phyloP scores from a whole-genome alignment of 30 jellyfish, hydroid and myxozoan genomes.

The Hydra vulgaris region DNA sequence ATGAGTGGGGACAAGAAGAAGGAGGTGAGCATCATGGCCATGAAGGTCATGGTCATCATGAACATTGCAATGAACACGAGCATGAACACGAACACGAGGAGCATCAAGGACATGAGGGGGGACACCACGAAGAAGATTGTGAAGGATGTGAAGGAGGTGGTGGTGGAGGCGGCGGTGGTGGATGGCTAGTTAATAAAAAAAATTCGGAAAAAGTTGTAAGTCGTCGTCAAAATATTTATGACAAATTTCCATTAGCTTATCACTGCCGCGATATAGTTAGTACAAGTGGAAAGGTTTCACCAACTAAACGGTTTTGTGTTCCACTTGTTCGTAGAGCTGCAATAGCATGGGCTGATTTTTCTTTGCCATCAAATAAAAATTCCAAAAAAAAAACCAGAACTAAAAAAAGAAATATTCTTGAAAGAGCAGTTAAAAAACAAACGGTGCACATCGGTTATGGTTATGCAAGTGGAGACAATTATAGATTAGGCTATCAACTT shows the following conservation, averaged over 20 bases:
- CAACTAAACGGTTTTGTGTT: constrained; percentile 73
- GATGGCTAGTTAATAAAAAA: constrained; percentile 14
- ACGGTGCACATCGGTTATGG: constrained; percentile 97
- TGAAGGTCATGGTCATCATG: constrained; percentile 85
- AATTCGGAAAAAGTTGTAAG: background rate
- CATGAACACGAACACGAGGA: constrained; percentile 88
- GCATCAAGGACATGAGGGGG: constrained; percentile 60
- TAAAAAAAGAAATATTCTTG: constrained; percentile 46
- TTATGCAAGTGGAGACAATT: constrained; percentile 93
- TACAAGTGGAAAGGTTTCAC: constrained; percentile 17
- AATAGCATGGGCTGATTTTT: background rate
- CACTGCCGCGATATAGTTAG: constrained; percentile 80
- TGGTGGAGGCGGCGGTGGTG: constrained; percentile 43
- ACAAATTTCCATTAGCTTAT: constrained; percentile 30
- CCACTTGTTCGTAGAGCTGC: constrained; percentile 87
- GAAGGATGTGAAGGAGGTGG: constrained; percentile 57
- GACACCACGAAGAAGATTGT: constrained; percentile 28
- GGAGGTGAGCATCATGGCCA: constrained; percentile 45
- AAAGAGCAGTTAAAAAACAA: constrained; percentile 61
- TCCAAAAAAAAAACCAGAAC: background rate
- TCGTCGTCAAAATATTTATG: background rate
- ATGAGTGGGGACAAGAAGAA: constrained; percentile 40
- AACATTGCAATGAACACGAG: constrained; percentile 84
- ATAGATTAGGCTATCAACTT: constrained; percentile 43
- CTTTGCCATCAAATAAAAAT: background rate